Base-by-base conservation (phyloP, 1,140 invertebrate genomes). In the Aethina tumida region DNA sequence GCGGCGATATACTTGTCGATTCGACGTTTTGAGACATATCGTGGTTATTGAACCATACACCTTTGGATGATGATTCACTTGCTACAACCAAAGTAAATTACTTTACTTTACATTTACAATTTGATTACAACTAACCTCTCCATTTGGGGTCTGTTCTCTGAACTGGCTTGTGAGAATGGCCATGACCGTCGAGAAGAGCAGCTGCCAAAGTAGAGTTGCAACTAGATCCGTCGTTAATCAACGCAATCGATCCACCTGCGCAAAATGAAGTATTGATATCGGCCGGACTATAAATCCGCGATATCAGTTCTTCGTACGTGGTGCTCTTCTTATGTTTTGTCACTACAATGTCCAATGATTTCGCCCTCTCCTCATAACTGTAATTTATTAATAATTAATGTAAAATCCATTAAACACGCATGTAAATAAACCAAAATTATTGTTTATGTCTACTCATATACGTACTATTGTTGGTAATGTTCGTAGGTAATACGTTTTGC, bases 271-370 rank as follows among this genome's bases (percentile, higher is more conserved):
- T 69, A 10, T 62, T 49, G 3, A 69, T 67, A 31, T 76, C 73
- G 42, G 82, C 72, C 2, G 89, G 88, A 45, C 80, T 81, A 60
- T 84, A 92, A 27, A 93, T 79, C 58, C 82, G 77, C 3, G 83
- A 75, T 40, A 85, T 78, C 61, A 93, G 93, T 34, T 90, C 83
- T 67, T 97, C 94, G 67, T 94, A 97, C 14, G 88, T 94, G 31
- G 84, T 82, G 24, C 78, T 74, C 56, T 86, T 81, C 62, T 87
- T 88, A 62, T 95, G 86, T 55, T 92, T 82, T 41, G 77, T 74
- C 37, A 91, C 81, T n/a, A 96, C 82, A 12, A 79, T 85, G 48
- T 91, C 84, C 44, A 97, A 72, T 25, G 81, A 84, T 39, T 86
- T 75, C 45, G 83, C 79, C 49, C 92, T 72, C 67, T 96, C 92